phyloP scores from a whole-genome alignment of 2,113 vertebrate genomes.

The Thamnaconus septentrionalis region DNA sequence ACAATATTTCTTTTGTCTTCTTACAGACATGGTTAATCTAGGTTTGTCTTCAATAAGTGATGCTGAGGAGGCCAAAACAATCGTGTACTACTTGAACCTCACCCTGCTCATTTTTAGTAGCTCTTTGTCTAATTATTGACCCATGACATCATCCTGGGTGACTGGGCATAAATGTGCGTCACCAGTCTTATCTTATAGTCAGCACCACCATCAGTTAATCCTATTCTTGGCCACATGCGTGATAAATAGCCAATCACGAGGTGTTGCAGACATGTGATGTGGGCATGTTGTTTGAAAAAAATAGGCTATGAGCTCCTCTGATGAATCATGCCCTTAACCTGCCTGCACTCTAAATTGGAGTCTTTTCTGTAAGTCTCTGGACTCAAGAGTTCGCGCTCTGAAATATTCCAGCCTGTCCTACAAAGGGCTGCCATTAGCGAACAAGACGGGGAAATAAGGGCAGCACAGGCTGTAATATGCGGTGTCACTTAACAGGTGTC shows the following conservation, averaged over 20 bases:
- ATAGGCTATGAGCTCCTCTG: conserved; percentile 9
- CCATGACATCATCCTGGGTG: conserved; percentile 10
- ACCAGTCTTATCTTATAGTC: conserved; percentile 13
- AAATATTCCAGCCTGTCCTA: conserved; percentile 52
- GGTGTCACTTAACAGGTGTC: conserved; percentile 65
- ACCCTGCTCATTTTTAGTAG: no score
- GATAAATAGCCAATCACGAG: conserved; percentile 27
- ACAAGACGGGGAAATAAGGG: conserved; percentile 64
- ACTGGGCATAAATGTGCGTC: conserved; percentile 16
- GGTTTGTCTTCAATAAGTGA: no score
- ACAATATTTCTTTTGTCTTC: no score
- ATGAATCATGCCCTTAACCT: conserved; percentile 56
- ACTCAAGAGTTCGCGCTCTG: conserved; percentile 35
- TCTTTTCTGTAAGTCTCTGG: conserved; percentile 32
- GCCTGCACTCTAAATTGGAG: conserved; percentile 33
- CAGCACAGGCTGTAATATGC: conserved; percentile 60
- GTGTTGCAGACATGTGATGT: conserved; percentile 10
- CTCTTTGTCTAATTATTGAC: neutral
- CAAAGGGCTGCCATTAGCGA: conserved; percentile 68
- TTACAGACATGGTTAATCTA: no score
- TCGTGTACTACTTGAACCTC: no score
- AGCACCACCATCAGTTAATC: neutral
- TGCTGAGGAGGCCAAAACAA: no score
- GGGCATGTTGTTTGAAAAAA: conserved; percentile 27
- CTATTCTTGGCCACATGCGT: conserved; percentile 3